A percentile compares a stretch with the other conserved stretches of the same genome.
Evolutionary conservation across 2,113 vertebrate species (phyloP).

Genomic region (Halcyon senegalensis): DNA sequence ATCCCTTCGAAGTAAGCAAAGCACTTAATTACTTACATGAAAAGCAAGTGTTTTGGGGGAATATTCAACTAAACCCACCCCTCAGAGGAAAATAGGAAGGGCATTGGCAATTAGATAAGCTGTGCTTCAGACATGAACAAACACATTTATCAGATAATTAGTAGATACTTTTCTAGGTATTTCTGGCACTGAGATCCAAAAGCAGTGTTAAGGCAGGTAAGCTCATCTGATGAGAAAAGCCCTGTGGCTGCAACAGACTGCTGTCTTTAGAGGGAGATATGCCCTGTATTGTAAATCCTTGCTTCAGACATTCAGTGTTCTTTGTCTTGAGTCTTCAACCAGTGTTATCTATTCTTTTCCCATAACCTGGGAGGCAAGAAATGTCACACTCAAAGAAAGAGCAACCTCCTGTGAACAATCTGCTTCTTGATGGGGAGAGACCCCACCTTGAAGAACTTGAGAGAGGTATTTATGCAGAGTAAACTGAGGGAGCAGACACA

Average conservation of each 20-base stretch:
- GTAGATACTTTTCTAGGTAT: slow-evolving; percentile 86
- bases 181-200: slow-evolving; percentile 81
- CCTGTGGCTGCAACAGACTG: slow-evolving; percentile 74
- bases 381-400: background rate
- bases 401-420: background rate
- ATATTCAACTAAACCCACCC: slow-evolving; percentile 78
- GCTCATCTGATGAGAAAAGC: slow-evolving; percentile 70
- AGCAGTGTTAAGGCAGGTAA: slow-evolving; percentile 76
- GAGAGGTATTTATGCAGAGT: background rate
- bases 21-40: slow-evolving; percentile 88
- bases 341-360: background rate
- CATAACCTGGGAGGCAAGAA: background rate
- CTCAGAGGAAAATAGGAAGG: slow-evolving; percentile 77
- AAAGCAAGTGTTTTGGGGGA: slow-evolving; percentile 85
- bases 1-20: slow-evolving; percentile 82
- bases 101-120: slow-evolving; percentile 84
- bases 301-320: background rate
- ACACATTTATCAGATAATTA: slow-evolving; percentile 92
- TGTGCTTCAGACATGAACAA: slow-evolving; percentile 83
- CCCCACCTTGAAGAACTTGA: background rate
- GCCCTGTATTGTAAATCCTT: background rate
- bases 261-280: slow-evolving; percentile 55
- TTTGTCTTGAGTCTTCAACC: background rate
- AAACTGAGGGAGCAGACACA: background rate
- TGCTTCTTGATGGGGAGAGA: background rate